phyloP scores from a whole-genome alignment of 2,888 invertebrate genomes.

The Nephrotoma guestfalica region DNA sequence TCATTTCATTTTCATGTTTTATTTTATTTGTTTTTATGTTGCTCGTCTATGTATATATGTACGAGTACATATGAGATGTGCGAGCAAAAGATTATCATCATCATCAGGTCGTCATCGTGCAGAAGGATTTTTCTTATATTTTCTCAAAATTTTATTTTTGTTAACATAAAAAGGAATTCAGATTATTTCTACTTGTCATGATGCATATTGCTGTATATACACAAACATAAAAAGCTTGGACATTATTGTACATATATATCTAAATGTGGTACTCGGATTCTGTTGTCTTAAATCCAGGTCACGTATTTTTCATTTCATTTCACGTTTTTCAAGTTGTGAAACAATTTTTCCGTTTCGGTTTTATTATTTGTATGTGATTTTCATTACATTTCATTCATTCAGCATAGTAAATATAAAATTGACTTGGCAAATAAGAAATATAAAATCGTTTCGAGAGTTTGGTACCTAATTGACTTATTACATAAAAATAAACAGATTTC shows the following conservation, averaged over 20 bases:
- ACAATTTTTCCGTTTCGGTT: neutral
- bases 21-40: neutral
- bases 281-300: neutral
- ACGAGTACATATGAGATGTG: neutral
- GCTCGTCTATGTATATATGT: neutral
- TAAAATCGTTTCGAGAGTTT: neutral
- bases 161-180: neutral
- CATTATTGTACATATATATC: neutral
- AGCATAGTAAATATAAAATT: neutral
- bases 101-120: neutral
- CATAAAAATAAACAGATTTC: neutral
- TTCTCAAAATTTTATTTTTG: neutral
- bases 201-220: neutral
- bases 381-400: neutral
- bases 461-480: neutral
- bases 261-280: neutral
- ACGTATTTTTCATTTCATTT: neutral
- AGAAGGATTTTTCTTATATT: neutral
- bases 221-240: neutral
- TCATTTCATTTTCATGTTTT: neutral
- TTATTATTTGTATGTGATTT: neutral
- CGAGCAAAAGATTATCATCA: neutral
- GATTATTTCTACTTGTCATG: conserved; percentile 2
- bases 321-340: neutral
- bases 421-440: neutral